phyloP scores from a whole-genome alignment of 2,888 invertebrate species.

The Epinotia nisella region DNA sequence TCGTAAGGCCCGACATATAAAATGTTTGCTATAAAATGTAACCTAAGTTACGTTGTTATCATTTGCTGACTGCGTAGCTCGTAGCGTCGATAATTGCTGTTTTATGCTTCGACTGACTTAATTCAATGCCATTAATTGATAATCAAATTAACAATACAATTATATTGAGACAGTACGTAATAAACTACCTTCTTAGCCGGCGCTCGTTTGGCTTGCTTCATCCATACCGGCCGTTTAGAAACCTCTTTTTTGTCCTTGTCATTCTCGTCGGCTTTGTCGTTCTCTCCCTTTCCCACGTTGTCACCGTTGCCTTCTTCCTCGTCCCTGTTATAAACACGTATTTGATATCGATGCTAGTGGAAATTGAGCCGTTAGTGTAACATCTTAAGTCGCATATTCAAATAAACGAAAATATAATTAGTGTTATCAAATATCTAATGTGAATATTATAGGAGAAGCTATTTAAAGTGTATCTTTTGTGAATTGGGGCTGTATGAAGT shows the following conservation, averaged over 20 bases:
- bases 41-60: too few species aligned
- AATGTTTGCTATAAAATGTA: too few species aligned
- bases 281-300: slow-evolving; percentile 66
- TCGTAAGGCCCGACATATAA: too few species aligned
- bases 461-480: slow-evolving; percentile 4
- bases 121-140: too few species aligned
- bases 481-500: not conserved
- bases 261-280: slow-evolving; percentile 68
- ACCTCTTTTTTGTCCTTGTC: slow-evolving; percentile 84
- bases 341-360: not conserved
- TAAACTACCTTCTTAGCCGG: slow-evolving; percentile 58
- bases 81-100: too few species aligned
- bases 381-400: not conserved
- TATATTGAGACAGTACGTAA: not conserved
- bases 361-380: not conserved
- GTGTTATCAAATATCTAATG: not conserved
- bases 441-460: not conserved
- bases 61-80: too few species aligned
- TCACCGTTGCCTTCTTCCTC: slow-evolving; percentile 83
- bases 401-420: not conserved
- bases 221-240: slow-evolving; percentile 60
- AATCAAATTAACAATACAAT: too few species aligned
- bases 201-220: slow-evolving; percentile 48
- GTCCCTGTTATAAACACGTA: slow-evolving; percentile 67
- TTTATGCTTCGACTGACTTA: too few species aligned